Evolutionary conservation across 2,797 vertebrate genomes (phyloP).

Genomic region (Pterois miles): DNA sequence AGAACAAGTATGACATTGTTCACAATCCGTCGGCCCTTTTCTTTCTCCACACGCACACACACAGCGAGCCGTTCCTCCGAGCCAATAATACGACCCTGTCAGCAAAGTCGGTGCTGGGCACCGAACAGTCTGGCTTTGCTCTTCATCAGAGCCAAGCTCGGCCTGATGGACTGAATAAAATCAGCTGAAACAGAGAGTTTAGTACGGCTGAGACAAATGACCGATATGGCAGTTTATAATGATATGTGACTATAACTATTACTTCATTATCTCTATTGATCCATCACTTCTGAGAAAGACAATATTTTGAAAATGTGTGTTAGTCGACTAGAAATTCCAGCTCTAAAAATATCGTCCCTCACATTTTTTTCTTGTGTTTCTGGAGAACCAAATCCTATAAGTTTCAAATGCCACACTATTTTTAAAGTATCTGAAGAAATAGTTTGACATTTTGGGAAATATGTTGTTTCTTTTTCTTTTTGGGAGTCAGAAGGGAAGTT

Average conservation of each 20-base stretch:
- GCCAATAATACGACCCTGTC: conserved; percentile 61
- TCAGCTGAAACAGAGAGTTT: neutral
- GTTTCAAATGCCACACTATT: too few relatives aligned
- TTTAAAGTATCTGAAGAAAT: too few relatives aligned
- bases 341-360: too few relatives aligned
- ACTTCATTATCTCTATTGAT: too few relatives aligned
- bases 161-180: neutral
- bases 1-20: conserved; percentile 79
- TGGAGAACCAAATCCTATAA: too few relatives aligned
- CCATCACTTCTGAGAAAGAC: too few relatives aligned
- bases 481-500: too few relatives aligned
- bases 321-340: too few relatives aligned
- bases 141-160: neutral
- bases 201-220: neutral
- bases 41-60: conserved; percentile 12
- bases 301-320: too few relatives aligned
- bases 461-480: too few relatives aligned
- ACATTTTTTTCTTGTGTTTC: too few relatives aligned
- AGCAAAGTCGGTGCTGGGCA: conserved; percentile 38
- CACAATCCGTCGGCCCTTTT: conserved; percentile 13
- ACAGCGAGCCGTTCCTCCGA: conserved; percentile 6
- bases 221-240: neutral
- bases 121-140: conserved; percentile 33
- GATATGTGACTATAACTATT: neutral
- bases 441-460: too few relatives aligned